Conservation (phyloP, 2,797 vertebrate genomes). For the Pterois miles region DNA sequence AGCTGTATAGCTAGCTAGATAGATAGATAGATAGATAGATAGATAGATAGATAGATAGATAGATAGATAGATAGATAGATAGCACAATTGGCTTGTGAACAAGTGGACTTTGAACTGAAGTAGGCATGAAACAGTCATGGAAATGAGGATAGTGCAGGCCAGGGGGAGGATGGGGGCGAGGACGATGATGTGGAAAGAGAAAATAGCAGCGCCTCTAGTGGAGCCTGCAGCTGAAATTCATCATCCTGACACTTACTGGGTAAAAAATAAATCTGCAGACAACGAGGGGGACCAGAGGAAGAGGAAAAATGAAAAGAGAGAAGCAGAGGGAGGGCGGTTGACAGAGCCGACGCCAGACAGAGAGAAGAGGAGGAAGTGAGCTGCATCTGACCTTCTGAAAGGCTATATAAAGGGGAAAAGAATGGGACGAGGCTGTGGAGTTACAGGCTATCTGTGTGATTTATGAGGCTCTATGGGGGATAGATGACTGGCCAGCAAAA, state of each 20-base stretch:
- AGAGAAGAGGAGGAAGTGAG: slow-evolving; percentile 33
- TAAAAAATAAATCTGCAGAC: slow-evolving; percentile 65
- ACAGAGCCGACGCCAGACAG: slow-evolving; percentile 38
- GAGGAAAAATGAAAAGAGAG: slow-evolving; percentile 3
- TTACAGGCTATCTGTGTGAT: slow-evolving; percentile 70
- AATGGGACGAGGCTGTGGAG: slow-evolving; percentile 43
- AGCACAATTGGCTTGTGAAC: background rate
- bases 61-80: no score
- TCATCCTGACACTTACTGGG: slow-evolving; percentile 71
- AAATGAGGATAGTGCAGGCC: slow-evolving; percentile 22
- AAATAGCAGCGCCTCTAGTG: slow-evolving; percentile 65
- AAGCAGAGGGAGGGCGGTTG: slow-evolving; percentile 17
- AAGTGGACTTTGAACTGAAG: background rate
- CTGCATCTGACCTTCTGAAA: slow-evolving; percentile 61
- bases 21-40: no score
- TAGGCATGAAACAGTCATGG: background rate
- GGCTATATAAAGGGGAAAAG: slow-evolving; percentile 52
- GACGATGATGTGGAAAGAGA: slow-evolving; percentile 35
- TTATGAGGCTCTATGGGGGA: slow-evolving; percentile 64
- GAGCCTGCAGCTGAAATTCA: slow-evolving; percentile 68
- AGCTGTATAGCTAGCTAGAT: fast-evolving
- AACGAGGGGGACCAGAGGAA: slow-evolving; percentile 24
- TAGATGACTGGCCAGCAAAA: slow-evolving; percentile 43
- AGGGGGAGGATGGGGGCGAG: slow-evolving; percentile 16
- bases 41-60: no score